A percentile compares a stretch with the other conserved stretches of the same genome.
Evolutionary conservation across 1,140 invertebrate genomes (phyloP).

Genomic region (Drosophila biarmipes): DNA sequence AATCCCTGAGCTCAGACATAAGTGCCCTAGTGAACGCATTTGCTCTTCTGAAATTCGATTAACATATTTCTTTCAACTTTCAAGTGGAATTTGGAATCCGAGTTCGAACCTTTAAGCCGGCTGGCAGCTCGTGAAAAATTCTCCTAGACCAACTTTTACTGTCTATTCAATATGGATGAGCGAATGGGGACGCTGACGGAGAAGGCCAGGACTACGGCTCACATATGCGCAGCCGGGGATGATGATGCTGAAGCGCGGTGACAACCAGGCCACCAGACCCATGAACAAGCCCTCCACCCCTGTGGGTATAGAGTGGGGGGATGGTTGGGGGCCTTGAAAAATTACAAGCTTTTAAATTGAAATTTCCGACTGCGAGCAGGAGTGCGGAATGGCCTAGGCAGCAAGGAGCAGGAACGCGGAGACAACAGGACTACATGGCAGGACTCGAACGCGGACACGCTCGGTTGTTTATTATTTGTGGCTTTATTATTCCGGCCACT

Average conservation of each 20-base stretch:
- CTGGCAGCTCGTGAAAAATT: conserved; percentile 12
- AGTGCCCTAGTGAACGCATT: neutral
- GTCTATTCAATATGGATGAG: conserved; percentile 33
- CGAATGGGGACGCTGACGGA: neutral
- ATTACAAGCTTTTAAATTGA: conserved; percentile 65
- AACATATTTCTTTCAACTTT: conserved; percentile 26
- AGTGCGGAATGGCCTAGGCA: conserved; percentile 2
- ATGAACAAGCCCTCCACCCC: neutral
- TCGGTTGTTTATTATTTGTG: conserved; percentile 55
- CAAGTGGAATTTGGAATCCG: neutral
- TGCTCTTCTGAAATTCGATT: conserved; percentile 23
- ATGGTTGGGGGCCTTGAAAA: conserved; percentile 50
- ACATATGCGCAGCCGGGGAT: conserved; percentile 28
- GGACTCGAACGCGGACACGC: conserved; percentile 39
- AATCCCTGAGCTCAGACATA: neutral
- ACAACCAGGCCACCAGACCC: conserved; percentile 20
- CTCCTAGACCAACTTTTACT: conserved; percentile 33
- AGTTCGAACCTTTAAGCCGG: conserved; percentile 5
- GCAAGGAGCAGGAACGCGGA: conserved; percentile 18
- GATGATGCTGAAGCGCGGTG: conserved; percentile 19
- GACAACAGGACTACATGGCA: conserved; percentile 31
- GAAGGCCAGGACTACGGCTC: neutral
- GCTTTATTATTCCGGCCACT: conserved; percentile 56
- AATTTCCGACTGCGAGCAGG: conserved; percentile 63
- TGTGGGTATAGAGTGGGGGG: neutral